Conservation (phyloP, 1,140 invertebrate species). For the Lepidostoma basale region DNA sequence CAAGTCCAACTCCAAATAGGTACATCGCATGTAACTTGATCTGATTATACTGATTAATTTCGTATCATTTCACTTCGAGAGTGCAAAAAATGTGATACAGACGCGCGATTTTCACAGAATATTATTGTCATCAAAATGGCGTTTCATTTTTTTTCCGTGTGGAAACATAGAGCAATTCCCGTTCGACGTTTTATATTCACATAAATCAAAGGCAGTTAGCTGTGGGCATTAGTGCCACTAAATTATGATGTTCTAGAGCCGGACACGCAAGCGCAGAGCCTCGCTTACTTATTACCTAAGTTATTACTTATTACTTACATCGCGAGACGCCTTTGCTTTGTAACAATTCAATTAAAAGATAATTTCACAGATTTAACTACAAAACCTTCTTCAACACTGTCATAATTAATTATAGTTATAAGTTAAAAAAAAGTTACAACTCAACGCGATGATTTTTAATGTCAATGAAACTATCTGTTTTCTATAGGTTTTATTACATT, state of each 20-base stretch:
- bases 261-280: conserved; percentile 1
- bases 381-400: background rate
- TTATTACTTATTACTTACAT: background rate
- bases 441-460: too few relatives aligned
- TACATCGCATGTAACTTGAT: too few relatives aligned
- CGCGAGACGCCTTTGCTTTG: conserved; percentile 18
- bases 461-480: too few relatives aligned
- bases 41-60: too few relatives aligned
- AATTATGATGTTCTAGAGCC: conserved; percentile 7
- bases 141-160: background rate
- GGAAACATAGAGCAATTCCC: background rate
- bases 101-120: too few relatives aligned
- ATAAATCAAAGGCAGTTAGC: conserved; percentile 21
- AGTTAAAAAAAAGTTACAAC: too few relatives aligned
- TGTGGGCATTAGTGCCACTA: background rate
- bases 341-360: conserved; percentile 28
- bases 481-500: too few relatives aligned
- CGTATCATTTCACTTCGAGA: too few relatives aligned
- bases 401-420: too few relatives aligned
- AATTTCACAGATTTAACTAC: background rate
- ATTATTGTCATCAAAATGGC: background rate
- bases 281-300: background rate
- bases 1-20: too few relatives aligned
- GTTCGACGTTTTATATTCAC: background rate
- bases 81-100: too few relatives aligned